Evolutionary conservation across 1,140 invertebrate genomes (phyloP).

Genomic region (Trachymyrmex septentrionalis): DNA sequence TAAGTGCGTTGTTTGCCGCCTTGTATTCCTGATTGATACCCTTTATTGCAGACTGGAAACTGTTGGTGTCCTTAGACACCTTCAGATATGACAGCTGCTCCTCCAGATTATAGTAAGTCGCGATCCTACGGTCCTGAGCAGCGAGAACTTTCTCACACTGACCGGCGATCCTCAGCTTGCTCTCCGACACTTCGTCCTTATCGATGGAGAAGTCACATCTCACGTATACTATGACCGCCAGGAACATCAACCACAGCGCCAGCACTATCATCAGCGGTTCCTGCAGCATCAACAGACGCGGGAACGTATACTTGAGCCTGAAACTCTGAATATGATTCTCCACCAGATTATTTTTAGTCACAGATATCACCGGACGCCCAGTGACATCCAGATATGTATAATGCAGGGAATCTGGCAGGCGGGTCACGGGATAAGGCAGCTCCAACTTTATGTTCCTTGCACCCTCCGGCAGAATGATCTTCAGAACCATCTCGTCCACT

Average conservation of each 20-base stretch:
- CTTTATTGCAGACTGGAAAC: slow-evolving; percentile 88
- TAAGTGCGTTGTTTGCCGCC: slow-evolving; percentile 87
- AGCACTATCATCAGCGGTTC: slow-evolving; percentile 96
- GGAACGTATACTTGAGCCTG: slow-evolving; percentile 95
- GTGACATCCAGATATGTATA: slow-evolving; percentile 98
- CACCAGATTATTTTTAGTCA: slow-evolving; percentile 96
- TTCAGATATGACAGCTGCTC: slow-evolving; percentile 90
- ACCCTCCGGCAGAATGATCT: slow-evolving; percentile 98
- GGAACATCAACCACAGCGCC: slow-evolving; percentile 96
- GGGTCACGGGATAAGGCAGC: slow-evolving; percentile 93
- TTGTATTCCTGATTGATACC: slow-evolving; percentile 90
- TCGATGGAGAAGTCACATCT: slow-evolving; percentile 98
- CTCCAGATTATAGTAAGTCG: slow-evolving; percentile 89
- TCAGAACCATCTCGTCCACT: slow-evolving; percentile 95
- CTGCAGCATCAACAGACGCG: slow-evolving; percentile 94
- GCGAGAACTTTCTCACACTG: slow-evolving; percentile 88
- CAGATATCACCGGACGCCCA: slow-evolving; percentile 95
- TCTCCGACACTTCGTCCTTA: slow-evolving; percentile 88
- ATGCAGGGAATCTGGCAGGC: slow-evolving; percentile 92
- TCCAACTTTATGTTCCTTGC: slow-evolving; percentile 93
- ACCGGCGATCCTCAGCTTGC: slow-evolving; percentile 87
- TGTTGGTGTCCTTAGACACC: slow-evolving; percentile 88
- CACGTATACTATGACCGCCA: slow-evolving; percentile 97
- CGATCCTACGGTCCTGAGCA: slow-evolving; percentile 89
- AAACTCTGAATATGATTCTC: slow-evolving; percentile 98